Conservation (phyloP, 2,113 vertebrate species). For the Abramis brama region DNA sequence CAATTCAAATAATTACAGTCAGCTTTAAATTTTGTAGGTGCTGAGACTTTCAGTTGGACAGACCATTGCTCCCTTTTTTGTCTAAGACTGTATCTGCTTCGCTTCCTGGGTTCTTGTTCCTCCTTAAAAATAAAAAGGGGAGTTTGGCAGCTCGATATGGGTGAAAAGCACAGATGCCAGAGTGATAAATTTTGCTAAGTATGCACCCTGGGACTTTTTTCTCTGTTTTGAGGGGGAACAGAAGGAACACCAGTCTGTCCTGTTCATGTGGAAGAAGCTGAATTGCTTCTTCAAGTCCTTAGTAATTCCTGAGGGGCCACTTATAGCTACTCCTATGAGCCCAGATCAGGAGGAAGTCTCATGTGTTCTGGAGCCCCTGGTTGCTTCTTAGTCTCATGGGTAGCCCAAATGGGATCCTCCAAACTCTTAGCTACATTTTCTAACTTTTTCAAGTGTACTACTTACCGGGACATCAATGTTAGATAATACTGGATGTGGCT, state of each 20-base stretch:
- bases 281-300: slow-evolving; percentile 62
- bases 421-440: slow-evolving; percentile 59
- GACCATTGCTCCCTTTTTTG: neutral
- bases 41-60: neutral
- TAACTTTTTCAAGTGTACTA: slow-evolving; percentile 25
- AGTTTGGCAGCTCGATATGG: slow-evolving; percentile 4
- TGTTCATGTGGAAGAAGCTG: slow-evolving; percentile 58
- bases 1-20: neutral
- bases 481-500: slow-evolving; percentile 19
- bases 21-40: neutral
- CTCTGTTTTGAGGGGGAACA: slow-evolving; percentile 54
- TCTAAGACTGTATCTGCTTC: neutral
- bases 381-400: slow-evolving; percentile 27
- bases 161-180: slow-evolving; percentile 27
- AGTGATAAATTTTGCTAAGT: slow-evolving; percentile 57
- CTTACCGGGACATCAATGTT: neutral
- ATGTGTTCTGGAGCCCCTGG: slow-evolving; percentile 43
- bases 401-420: slow-evolving; percentile 48
- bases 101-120: neutral
- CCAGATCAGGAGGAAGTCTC: slow-evolving; percentile 50
- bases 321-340: slow-evolving; percentile 49
- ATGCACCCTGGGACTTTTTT: slow-evolving; percentile 44
- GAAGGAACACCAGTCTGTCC: slow-evolving; percentile 65
- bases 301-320: slow-evolving; percentile 59
- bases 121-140: slow-evolving; percentile 37